Evolutionary conservation across 92 coral and sea anemone species (phyloP).

Genomic region (Epizoanthus fatuus): DNA sequence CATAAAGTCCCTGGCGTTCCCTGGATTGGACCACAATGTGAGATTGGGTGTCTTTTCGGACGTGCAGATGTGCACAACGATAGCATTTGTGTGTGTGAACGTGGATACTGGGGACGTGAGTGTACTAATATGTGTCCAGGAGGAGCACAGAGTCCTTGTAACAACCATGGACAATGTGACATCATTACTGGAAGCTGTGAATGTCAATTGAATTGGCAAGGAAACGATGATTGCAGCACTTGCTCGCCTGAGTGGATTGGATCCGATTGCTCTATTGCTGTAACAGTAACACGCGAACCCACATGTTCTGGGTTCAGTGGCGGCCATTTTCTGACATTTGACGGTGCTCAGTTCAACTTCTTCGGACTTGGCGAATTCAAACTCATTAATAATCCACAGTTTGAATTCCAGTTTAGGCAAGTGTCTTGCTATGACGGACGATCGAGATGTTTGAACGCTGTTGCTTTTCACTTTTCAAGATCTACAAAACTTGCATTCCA

Average conservation of each 20-base stretch:
- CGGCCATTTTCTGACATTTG: slow-evolving; percentile 75
- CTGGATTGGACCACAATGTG: slow-evolving; percentile 71
- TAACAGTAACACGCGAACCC: slow-evolving; percentile 48
- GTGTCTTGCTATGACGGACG: slow-evolving; percentile 72
- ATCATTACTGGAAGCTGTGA: slow-evolving; percentile 54
- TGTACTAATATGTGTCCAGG: slow-evolving; percentile 68
- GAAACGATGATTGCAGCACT: slow-evolving; percentile 58
- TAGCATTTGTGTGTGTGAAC: slow-evolving; percentile 59
- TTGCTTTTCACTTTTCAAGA: slow-evolving; percentile 62
- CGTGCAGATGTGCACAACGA: slow-evolving; percentile 38
- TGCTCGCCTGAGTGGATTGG: slow-evolving; percentile 78
- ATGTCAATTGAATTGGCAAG: slow-evolving; percentile 73
- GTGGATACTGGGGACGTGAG: slow-evolving; percentile 72
- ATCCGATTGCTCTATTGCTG: slow-evolving; percentile 59
- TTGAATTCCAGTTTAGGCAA: slow-evolving; percentile 68
- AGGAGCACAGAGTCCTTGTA: slow-evolving; percentile 70
- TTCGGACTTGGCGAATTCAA: slow-evolving; percentile 67
- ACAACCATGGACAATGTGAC: slow-evolving; percentile 67
- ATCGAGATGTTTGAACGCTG: slow-evolving; percentile 66
- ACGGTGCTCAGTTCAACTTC: slow-evolving; percentile 66
- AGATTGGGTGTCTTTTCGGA: slow-evolving; percentile 66
- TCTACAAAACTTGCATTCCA: slow-evolving; percentile 49
- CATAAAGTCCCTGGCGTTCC: slow-evolving; percentile 58
- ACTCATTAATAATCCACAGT: slow-evolving; percentile 49
- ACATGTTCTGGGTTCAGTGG: slow-evolving; percentile 78